Conservation (phyloP, 1,140 invertebrate genomes). For the Sinella curviseta region DNA sequence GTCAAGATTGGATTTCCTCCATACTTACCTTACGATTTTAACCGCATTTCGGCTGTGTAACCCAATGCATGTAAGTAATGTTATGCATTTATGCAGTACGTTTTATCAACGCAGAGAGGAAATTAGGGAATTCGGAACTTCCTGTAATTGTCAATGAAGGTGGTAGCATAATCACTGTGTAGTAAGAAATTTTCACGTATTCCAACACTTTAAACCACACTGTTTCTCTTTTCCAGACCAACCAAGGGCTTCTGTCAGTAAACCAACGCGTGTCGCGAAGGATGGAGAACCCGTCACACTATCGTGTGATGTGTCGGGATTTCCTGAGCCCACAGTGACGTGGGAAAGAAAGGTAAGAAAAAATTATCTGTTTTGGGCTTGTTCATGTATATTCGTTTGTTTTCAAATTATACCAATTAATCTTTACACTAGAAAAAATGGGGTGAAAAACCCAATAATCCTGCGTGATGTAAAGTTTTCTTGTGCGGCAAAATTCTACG, state of each 20-base stretch:
- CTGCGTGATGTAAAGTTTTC: too few relatives aligned
- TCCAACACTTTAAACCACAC: neutral
- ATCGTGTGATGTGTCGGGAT: constrained; percentile 49
- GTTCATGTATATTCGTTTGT: neutral
- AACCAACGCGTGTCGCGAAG: constrained; percentile 35
- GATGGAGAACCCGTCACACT: constrained; percentile 51
- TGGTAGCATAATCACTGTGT: too few relatives aligned
- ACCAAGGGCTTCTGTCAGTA: constrained; percentile 19
- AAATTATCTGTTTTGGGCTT: neutral
- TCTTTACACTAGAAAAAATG: neutral
- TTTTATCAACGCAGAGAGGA: too few relatives aligned
- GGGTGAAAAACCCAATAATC: too few relatives aligned
- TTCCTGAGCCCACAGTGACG: constrained; percentile 49
- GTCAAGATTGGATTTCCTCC: too few relatives aligned
- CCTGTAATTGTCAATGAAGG: too few relatives aligned
- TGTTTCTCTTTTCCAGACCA: constrained; percentile 26
- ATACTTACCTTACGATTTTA: too few relatives aligned
- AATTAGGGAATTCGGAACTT: too few relatives aligned
- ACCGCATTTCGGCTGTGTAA: neutral
- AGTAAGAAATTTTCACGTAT: neutral
- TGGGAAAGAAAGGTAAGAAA: constrained; percentile 49
- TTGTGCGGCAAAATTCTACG: too few relatives aligned
- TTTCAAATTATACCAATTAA: neutral
- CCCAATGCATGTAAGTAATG: neutral
- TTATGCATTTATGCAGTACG: neutral